phyloP scores from a whole-genome alignment of 2,888 invertebrate genomes.

The Ochropleura leucogaster region DNA sequence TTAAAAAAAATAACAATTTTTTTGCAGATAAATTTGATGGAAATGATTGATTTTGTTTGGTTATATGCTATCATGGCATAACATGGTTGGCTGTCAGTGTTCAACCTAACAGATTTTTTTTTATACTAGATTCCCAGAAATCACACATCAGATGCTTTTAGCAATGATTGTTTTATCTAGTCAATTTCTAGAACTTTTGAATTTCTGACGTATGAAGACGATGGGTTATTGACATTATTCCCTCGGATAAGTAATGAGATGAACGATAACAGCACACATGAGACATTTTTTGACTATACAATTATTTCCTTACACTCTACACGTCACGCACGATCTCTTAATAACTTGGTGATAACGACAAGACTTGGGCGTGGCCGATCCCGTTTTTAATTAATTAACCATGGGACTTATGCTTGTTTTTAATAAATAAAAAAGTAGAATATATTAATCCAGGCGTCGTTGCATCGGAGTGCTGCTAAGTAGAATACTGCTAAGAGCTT shows the following conservation, averaged over 20 bases:
- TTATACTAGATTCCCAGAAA: not conserved
- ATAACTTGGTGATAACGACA: not conserved
- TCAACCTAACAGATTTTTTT: not conserved
- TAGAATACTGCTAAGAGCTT: too few species aligned
- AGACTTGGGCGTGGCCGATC: not conserved
- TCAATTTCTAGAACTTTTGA: not conserved
- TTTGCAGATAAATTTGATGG: too few species aligned
- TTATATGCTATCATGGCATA: not conserved
- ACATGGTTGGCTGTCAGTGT: not conserved
- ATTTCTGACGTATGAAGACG: too few species aligned
- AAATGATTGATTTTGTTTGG: not conserved
- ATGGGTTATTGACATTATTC: slow-evolving; percentile 6
- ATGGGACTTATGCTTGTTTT: too few species aligned
- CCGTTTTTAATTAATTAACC: too few species aligned
- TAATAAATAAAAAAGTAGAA: too few species aligned
- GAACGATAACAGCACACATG: slow-evolving; percentile 15
- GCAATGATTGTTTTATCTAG: not conserved
- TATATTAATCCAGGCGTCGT: too few species aligned
- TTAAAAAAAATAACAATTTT: too few species aligned
- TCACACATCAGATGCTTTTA: not conserved
- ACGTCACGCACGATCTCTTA: not conserved
- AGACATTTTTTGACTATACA: not conserved
- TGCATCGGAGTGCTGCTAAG: too few species aligned
- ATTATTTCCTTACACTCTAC: slow-evolving; percentile 14
- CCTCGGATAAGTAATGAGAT: slow-evolving; percentile 19